Percentiles rank a stretch among this genome's conserved stretches.
Evolutionary conservation across 2,797 vertebrate species (phyloP).

Genomic region (Lycodopsis pacificus): DNA sequence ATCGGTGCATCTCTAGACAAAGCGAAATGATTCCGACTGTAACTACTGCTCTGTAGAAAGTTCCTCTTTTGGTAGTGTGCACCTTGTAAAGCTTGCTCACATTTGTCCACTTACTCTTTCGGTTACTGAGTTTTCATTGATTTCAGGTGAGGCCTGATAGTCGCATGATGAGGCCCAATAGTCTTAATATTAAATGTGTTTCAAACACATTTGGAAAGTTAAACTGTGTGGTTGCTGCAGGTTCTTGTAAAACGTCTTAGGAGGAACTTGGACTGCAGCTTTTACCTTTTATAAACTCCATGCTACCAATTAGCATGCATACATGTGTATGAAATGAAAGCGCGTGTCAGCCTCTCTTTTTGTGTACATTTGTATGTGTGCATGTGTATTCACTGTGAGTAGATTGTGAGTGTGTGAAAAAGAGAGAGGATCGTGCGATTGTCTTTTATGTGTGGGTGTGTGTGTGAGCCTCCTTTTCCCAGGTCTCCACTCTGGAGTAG

Average conservation of each 20-base stretch:
- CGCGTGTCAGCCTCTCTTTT: background rate
- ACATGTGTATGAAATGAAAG: constrained; percentile 14
- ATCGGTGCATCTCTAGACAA: too few species aligned
- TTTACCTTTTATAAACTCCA: constrained; percentile 32
- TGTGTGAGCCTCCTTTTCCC: constrained; percentile 66
- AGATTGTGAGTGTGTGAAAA: constrained; percentile 27
- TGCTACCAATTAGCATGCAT: constrained; percentile 1
- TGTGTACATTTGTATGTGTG: constrained; percentile 4
- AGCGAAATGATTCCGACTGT: background rate
- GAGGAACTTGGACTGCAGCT: constrained; percentile 6
- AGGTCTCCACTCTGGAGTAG: constrained; percentile 70
- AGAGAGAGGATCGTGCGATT: constrained; percentile 1
- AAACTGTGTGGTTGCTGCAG: constrained; percentile 11
- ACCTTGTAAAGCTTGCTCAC: background rate
- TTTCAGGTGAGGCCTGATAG: constrained; percentile 6
- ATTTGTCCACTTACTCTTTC: background rate
- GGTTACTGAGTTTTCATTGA: background rate
- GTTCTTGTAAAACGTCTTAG: constrained; percentile 29
- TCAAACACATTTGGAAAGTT: constrained; percentile 15
- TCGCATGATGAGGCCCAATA: background rate
- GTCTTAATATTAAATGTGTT: constrained; percentile 15
- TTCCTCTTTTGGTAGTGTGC: background rate
- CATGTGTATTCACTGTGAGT: background rate
- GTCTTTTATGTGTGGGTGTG: constrained; percentile 34
- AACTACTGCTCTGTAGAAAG: background rate